Evolutionary conservation across 2,113 vertebrate genomes (phyloP).

Genomic region (Marmota monax): DNA sequence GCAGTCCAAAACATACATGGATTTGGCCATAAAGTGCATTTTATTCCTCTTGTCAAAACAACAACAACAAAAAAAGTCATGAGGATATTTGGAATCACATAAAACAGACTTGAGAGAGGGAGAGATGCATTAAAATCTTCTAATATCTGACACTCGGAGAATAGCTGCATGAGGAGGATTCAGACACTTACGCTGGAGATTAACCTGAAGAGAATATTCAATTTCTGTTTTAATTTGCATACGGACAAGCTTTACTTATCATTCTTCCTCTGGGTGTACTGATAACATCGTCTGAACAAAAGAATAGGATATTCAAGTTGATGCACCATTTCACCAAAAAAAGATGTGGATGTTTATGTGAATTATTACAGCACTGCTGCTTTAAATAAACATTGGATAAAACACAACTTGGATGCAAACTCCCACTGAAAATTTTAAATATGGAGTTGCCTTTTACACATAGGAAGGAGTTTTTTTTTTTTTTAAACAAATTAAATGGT

Average conservation of each 20-base stretch:
- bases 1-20: constrained; percentile 67
- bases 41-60: constrained; percentile 81
- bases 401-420: neutral
- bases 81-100: constrained; percentile 72
- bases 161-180: constrained; percentile 75
- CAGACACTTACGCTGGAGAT: constrained; percentile 79
- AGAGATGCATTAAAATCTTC: constrained; percentile 49
- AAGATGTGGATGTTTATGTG: constrained; percentile 4
- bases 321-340: constrained; percentile 44
- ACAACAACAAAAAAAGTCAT: neutral
- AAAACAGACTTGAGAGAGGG: constrained; percentile 65
- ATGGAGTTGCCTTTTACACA: neutral
- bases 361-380: neutral
- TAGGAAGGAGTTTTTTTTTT: neutral
- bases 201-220: constrained; percentile 71
- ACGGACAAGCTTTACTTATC: constrained; percentile 54
- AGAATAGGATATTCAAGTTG: constrained; percentile 56
- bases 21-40: constrained; percentile 78
- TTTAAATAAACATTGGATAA: constrained; percentile 8
- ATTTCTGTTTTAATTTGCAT: constrained; percentile 73
- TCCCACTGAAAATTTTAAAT: neutral
- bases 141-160: constrained; percentile 71
- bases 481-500: neutral
- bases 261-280: constrained; percentile 39
- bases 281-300: constrained; percentile 55